Evolutionary conservation across 2,113 vertebrate genomes (phyloP), one percentile per base, ranked within the genome.

Genomic region (Etheostoma spectabile): DNA sequence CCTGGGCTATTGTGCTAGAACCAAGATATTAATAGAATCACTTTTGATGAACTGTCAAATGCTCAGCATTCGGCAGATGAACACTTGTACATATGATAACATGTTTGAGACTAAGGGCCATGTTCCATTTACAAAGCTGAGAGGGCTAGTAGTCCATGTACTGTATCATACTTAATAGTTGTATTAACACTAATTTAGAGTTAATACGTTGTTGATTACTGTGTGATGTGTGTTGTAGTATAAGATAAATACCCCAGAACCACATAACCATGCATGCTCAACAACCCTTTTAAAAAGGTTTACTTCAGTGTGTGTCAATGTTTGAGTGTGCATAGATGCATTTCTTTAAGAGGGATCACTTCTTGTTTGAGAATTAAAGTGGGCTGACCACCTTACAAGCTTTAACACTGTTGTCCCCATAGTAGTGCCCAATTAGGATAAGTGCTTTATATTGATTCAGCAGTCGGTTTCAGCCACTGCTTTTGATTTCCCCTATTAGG

Each of bases 401-500:
- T 89, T 87, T 85, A 91, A 89, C 74, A 55, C 76, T 38, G 77
- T 81, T 86, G 83, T 91, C 84, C 80, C 89, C 75, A 78, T 75
- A 30, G 86, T 88, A 74, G 89, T 74, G 89, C 48, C 87, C 93
- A 94, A 93, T 95, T 93, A 92, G 77, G 85, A 79, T 94, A 94
- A 95, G 93, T 93, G 93, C 82, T 88, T 85, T 68, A 77, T 90
- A 95, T 93, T 45, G 93, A 95, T 94, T 92, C 73, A 67, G 68
- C 85, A 77, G 83, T 83, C 85, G 64, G 76, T 83, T 87, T 82
- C 82, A 70, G 85, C 62, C 85, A 69, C 66, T 84, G 82, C 80
- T 87, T 93, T 88, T 90, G 91, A 93, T 92, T 92, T 87, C 57
- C 33, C 78, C 88, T 87, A 87, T 92, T 92, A 91, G 88, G 89